phyloP scores from a whole-genome alignment of 2,888 invertebrate species.

The Hemicrepidius hirtus region DNA sequence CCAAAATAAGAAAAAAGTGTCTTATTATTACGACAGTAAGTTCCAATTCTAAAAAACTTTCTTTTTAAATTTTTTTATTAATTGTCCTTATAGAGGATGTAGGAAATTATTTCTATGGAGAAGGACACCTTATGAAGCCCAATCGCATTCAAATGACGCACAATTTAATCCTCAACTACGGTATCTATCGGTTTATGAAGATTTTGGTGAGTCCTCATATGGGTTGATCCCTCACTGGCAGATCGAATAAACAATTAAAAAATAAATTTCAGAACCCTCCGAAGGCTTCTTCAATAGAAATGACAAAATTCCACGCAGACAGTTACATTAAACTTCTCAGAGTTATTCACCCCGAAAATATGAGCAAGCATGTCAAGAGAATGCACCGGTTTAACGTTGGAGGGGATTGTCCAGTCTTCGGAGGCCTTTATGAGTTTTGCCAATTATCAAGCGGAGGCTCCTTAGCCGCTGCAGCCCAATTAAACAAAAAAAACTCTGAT shows the following conservation, averaged over 20 bases:
- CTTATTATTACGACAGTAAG: conserved; percentile 99
- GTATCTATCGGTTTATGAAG: conserved; percentile 99
- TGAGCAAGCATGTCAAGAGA: conserved; percentile 98
- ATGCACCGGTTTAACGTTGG: conserved; percentile 99
- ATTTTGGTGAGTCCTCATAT: conserved; percentile 90
- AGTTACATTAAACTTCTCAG: conserved; percentile 98
- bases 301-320: conserved; percentile 99
- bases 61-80: too few species aligned
- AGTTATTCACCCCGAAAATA: conserved; percentile 98
- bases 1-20: conserved; percentile 95
- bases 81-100: conserved; percentile 97
- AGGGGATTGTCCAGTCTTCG: conserved; percentile 99
- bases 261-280: conserved; percentile 87
- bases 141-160: conserved; percentile 99
- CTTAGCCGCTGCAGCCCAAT: conserved; percentile 97
- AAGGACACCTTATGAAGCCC: conserved; percentile 99
- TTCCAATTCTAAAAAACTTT: too few species aligned
- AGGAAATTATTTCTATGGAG: conserved; percentile 99
- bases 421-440: conserved; percentile 99
- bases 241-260: too few species aligned
- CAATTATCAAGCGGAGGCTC: conserved; percentile 98
- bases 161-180: conserved; percentile 98
- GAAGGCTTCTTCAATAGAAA: conserved; percentile 99
- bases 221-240: too few species aligned
- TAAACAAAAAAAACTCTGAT: conserved; percentile 98